Conservation (phyloP, 2,888 invertebrate genomes). For the Sinotaia quadrata region DNA sequence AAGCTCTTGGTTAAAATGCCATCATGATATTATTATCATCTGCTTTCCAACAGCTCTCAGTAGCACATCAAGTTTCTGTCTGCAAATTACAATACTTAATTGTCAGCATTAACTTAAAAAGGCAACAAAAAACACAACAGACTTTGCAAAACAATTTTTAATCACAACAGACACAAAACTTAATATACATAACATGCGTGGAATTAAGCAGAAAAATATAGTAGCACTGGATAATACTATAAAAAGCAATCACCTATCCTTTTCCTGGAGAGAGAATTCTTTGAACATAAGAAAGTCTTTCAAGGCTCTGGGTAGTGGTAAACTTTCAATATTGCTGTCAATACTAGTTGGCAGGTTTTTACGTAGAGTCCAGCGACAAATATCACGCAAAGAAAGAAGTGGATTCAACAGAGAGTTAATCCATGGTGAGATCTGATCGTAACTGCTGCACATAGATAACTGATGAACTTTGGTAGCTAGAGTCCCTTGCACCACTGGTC, state of each 20-base stretch:
- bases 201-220: not conserved
- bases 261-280: conserved; percentile 38
- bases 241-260: conserved; percentile 19
- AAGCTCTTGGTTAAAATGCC: no score
- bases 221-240: not conserved
- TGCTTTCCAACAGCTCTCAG: no score
- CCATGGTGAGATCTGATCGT: conserved; percentile 60
- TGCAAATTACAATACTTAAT: no score
- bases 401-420: conserved; percentile 56
- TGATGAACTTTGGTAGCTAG: conserved; percentile 54
- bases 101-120: no score
- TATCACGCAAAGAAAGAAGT: conserved; percentile 52
- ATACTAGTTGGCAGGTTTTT: conserved; percentile 45
- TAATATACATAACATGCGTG: not conserved
- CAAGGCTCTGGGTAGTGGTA: conserved; percentile 52
- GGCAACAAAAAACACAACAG: not conserved
- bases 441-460: conserved; percentile 63
- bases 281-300: conserved; percentile 48
- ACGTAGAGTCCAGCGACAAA: conserved; percentile 56
- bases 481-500: conserved; percentile 48
- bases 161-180: not conserved
- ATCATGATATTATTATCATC: no score
- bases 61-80: no score
- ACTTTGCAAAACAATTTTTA: not conserved
- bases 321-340: conserved; percentile 48